Evolutionary conservation across 1,140 invertebrate species (phyloP), one percentile per base, ranked within the genome.

Genomic region (Pseudachorutes palmiensis): DNA sequence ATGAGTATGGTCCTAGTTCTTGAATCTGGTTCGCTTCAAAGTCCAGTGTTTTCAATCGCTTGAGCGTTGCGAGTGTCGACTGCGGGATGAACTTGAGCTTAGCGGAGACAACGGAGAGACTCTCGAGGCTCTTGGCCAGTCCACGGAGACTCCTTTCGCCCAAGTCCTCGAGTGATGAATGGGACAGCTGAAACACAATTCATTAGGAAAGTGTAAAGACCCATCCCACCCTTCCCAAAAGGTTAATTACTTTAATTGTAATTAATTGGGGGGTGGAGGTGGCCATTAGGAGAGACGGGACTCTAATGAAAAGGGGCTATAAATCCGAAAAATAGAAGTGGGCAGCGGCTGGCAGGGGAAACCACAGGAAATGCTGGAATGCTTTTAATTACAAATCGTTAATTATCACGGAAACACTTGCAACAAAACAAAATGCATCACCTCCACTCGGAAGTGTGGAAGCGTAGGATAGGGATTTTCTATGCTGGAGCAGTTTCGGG

Each of bases 1-100:
- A 92, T 70, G 87, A 88, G 75, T 93, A 93, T 74, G 88, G 89
- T 0, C 88, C 86, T 33, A 95, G 81, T 69, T 91, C 87, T 33
- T 84, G 83, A 51, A 94, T 91, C 72, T 88, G 82, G 77, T 94
- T 94, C 61, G 86, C 85, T 75, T 92, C 90, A n/a, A 95, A 83
- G 76, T 94, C 89, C 30, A 95, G 79, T 0, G 85, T 84, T 22
- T 85, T 84, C 19, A 94, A 77, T 72, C 86, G 85, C 22, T 83
- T 81, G 69, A 94, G 80, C 5, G 85, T 83, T 2, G 85, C 83
- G 28, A 94, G 81, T 0, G 91, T 86, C 74, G 88, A 88, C 74
- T 90, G 88, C 0, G 92, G 92, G 59, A 95, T 86, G 70, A 82
- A 84, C 61, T 83, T 83, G 63, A 95, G 80, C 78, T 88, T 87